phyloP scores from a whole-genome alignment of 2,888 invertebrate genomes.

The Celastrina argiolus region DNA sequence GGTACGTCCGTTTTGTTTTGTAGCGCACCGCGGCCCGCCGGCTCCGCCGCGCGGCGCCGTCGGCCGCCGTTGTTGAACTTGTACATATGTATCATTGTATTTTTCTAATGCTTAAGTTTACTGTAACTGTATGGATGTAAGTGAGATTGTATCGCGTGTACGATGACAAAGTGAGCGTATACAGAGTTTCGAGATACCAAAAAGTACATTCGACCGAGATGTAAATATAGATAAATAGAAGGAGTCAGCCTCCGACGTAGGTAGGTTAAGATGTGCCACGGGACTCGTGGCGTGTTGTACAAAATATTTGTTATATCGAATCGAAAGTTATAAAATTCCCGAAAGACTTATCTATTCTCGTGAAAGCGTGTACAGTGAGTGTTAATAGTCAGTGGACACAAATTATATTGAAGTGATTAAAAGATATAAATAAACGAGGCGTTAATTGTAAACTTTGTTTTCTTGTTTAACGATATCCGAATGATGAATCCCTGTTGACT shows the following conservation, averaged over 20 bases:
- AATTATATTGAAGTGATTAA: conserved; percentile 76
- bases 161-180: conserved; percentile 62
- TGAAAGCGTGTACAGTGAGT: conserved; percentile 78
- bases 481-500: conserved; percentile 21
- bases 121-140: conserved; percentile 52
- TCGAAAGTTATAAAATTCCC: conserved; percentile 69
- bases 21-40: conserved; percentile 45
- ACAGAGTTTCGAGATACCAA: conserved; percentile 74
- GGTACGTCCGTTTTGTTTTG: conserved; percentile 59
- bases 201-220: conserved; percentile 72
- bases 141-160: conserved; percentile 51
- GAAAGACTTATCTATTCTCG: conserved; percentile 77
- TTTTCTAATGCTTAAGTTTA: conserved; percentile 73
- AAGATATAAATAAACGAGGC: conserved; percentile 75
- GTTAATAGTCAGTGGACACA: conserved; percentile 79
- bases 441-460: conserved; percentile 73
- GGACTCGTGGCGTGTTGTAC: conserved; percentile 73
- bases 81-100: conserved; percentile 75
- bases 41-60: conserved; percentile 35
- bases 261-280: conserved; percentile 67
- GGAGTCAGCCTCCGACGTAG: conserved; percentile 15
- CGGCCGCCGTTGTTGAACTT: conserved; percentile 65
- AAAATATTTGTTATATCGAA: conserved; percentile 76
- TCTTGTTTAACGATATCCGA: conserved; percentile 40
- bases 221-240: conserved; percentile 62